Evolutionary conservation across 2,888 invertebrate genomes (phyloP).

Genomic region (Synergus japonicus): DNA sequence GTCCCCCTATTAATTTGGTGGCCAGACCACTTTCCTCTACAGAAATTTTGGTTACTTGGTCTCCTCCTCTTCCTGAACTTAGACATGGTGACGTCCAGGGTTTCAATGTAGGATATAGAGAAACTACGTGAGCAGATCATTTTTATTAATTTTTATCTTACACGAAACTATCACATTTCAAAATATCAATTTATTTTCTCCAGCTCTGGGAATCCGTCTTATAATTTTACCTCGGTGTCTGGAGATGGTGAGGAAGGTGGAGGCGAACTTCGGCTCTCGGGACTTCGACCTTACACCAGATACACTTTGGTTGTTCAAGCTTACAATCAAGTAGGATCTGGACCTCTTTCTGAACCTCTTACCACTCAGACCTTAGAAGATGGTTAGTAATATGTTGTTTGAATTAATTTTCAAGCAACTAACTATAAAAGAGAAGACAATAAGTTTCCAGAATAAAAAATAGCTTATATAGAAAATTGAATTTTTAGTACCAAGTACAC

Average conservation of each 20-base stretch:
- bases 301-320: slow-evolving; percentile 86
- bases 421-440: not conserved
- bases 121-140: slow-evolving; percentile 74
- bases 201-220: slow-evolving; percentile 78
- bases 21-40: slow-evolving; percentile 86
- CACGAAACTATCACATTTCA: not conserved
- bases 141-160: not conserved
- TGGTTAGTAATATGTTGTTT: slow-evolving; percentile 79
- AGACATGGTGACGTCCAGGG: slow-evolving; percentile 88
- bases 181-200: not conserved
- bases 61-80: slow-evolving; percentile 84
- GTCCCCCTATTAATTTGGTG: slow-evolving; percentile 83
- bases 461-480: not conserved
- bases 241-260: slow-evolving; percentile 85
- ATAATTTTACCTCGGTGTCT: slow-evolving; percentile 84
- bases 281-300: slow-evolving; percentile 83
- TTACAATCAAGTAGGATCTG: slow-evolving; percentile 86
- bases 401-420: not conserved
- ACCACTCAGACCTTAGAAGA: slow-evolving; percentile 87
- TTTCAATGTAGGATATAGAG: slow-evolving; percentile 85
- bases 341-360: slow-evolving; percentile 84
- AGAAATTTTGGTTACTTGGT: slow-evolving; percentile 86
- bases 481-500: slow-evolving; percentile 84
- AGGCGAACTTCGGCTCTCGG: slow-evolving; percentile 82
- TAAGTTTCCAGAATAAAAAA: not conserved